Conservation (phyloP, 2,113 vertebrate genomes). For the Daphoenositta chrysoptera region DNA sequence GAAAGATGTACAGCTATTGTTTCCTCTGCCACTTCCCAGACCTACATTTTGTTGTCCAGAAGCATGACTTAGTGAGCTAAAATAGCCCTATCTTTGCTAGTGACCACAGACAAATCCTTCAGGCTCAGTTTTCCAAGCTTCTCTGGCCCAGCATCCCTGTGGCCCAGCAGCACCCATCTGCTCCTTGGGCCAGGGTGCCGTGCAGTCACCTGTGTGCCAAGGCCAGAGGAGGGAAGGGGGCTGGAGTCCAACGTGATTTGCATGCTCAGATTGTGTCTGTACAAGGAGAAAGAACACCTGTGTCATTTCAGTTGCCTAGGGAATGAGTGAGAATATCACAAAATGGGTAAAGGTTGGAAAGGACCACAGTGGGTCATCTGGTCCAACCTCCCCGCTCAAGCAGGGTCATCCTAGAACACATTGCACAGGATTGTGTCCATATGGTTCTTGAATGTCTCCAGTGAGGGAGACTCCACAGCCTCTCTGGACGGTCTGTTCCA, state of each 20-base stretch:
- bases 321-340: neutral
- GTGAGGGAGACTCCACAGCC: neutral
- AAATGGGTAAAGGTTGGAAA: neutral
- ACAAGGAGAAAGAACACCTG: neutral
- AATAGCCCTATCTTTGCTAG: neutral
- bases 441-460: neutral
- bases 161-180: neutral
- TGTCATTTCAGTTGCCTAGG: neutral
- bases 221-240: neutral
- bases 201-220: fast-evolving
- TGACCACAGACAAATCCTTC: neutral
- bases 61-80: neutral
- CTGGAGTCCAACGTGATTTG: neutral
- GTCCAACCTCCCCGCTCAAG: neutral
- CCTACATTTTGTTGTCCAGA: neutral
- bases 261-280: neutral
- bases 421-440: neutral
- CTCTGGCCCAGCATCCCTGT: fast-evolving
- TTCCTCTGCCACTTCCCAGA: neutral
- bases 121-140: neutral
- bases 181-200: fast-evolving
- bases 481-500: neutral
- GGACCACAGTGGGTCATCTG: neutral
- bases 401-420: neutral
- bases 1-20: neutral